Evolutionary conservation across 2,113 vertebrate genomes (phyloP).

Genomic region (Phoenicopterus ruber): DNA sequence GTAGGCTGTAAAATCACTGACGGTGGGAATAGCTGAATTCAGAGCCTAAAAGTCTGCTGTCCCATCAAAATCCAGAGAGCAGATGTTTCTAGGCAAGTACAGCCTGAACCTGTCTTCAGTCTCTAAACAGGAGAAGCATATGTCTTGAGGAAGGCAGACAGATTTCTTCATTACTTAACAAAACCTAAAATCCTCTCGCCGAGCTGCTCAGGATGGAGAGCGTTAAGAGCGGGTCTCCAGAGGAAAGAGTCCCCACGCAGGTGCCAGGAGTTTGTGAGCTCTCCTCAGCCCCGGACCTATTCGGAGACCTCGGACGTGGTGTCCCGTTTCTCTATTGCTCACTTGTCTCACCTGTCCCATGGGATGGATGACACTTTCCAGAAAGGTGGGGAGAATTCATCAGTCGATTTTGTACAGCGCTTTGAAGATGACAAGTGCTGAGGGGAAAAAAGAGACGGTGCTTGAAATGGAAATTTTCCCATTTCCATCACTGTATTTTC

Average conservation of each 20-base stretch:
- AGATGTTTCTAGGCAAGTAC: background rate
- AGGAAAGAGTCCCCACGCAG: background rate
- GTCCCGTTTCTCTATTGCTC: background rate
- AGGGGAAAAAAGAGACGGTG: background rate
- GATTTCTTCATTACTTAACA: background rate
- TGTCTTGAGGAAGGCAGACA: background rate
- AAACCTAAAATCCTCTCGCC: background rate
- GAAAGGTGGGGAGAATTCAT: background rate
- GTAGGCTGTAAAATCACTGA: background rate
- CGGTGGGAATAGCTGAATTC: background rate
- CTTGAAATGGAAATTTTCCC: constrained; percentile 43
- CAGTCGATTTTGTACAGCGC: background rate
- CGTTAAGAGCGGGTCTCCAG: background rate
- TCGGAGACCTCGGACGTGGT: background rate
- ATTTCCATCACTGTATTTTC: background rate
- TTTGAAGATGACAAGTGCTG: constrained; percentile 30
- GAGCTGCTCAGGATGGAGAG: background rate
- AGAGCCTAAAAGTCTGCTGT: background rate
- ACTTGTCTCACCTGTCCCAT: background rate
- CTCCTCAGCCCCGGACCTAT: accelerated
- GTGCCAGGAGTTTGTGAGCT: background rate
- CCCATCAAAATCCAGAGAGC: background rate
- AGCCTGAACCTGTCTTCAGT: background rate
- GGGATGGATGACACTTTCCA: background rate
- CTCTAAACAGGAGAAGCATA: accelerated